phyloP scores from a whole-genome alignment of 2,888 invertebrate species.

The Drosophila stalkeri region DNA sequence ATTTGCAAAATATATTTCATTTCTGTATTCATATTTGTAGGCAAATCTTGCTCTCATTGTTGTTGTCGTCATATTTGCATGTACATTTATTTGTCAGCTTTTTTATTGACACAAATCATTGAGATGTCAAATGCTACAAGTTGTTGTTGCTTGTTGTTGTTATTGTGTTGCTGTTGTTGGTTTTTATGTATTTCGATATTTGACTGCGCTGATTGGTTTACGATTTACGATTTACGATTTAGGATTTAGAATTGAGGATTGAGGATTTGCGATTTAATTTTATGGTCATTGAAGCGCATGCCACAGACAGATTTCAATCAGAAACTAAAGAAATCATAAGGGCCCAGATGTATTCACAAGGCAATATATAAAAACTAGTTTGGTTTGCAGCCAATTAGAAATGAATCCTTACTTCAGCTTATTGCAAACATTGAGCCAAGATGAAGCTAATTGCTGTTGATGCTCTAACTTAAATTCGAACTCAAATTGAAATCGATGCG shows the following conservation, averaged over 20 bases:
- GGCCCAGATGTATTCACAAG: slow-evolving; percentile 4
- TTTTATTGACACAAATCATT: slow-evolving; percentile 72
- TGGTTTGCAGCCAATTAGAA: slow-evolving; percentile 16
- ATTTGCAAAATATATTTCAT: slow-evolving; percentile 39
- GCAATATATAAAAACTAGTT: neutral
- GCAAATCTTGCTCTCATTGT: neutral
- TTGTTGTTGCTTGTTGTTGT: slow-evolving; percentile 23
- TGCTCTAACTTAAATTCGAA: slow-evolving; percentile 6
- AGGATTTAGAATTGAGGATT: slow-evolving; percentile 51
- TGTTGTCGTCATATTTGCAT: slow-evolving; percentile 43
- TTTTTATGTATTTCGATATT: slow-evolving; percentile 66
- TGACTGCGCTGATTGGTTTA: slow-evolving; percentile 65
- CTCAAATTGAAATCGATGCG: slow-evolving; percentile 66
- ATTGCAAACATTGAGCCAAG: slow-evolving; percentile 45
- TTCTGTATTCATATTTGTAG: slow-evolving; percentile 22
- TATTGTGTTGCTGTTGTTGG: slow-evolving; percentile 15
- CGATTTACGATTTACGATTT: slow-evolving; percentile 33
- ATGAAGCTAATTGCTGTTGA: slow-evolving; percentile 49
- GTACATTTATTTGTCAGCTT: slow-evolving; percentile 56
- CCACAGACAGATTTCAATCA: slow-evolving; percentile 13
- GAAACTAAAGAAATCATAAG: neutral
- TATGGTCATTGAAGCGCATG: slow-evolving; percentile 18
- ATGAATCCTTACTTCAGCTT: slow-evolving; percentile 38
- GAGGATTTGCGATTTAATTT: slow-evolving; percentile 43
- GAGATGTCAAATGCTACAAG: slow-evolving; percentile 32